Conservation (phyloP, 1,140 invertebrate genomes). For the Pogonognathellus flavescens region DNA sequence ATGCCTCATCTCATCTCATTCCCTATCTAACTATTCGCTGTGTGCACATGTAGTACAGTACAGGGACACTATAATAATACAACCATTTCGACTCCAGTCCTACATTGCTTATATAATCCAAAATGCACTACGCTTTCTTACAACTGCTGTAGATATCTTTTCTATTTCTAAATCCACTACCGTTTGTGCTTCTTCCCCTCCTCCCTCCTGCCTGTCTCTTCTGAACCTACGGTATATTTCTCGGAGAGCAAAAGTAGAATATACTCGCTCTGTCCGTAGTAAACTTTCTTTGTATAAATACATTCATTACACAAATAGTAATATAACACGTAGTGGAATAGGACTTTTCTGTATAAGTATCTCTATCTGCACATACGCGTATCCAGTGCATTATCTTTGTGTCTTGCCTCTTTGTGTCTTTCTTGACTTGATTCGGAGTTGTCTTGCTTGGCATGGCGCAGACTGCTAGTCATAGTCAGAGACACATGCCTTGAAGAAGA, state of each 20-base stretch:
- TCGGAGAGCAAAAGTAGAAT: no score
- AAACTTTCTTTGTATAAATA: background rate
- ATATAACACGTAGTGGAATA: background rate
- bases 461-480: background rate
- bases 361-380: background rate
- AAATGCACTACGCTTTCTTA: conserved; percentile 1
- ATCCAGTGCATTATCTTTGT: background rate
- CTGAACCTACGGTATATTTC: background rate
- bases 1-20: conserved; percentile 59
- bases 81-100: no score
- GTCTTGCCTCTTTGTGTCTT: conserved; percentile 3
- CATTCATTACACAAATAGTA: background rate
- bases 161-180: conserved; percentile 24
- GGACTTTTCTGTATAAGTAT: background rate
- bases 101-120: background rate
- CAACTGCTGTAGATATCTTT: background rate
- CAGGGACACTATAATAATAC: background rate
- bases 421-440: conserved; percentile 19
- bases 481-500: conserved; percentile 28
- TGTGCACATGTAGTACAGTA: background rate
- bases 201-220: background rate
- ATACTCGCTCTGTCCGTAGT: no score
- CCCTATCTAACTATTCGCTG: conserved; percentile 21
- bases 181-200: background rate
- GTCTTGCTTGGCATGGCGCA: conserved; percentile 21